Evolutionary conservation across 2,888 invertebrate genomes (phyloP).

Genomic region (Heliconius ismenius): DNA sequence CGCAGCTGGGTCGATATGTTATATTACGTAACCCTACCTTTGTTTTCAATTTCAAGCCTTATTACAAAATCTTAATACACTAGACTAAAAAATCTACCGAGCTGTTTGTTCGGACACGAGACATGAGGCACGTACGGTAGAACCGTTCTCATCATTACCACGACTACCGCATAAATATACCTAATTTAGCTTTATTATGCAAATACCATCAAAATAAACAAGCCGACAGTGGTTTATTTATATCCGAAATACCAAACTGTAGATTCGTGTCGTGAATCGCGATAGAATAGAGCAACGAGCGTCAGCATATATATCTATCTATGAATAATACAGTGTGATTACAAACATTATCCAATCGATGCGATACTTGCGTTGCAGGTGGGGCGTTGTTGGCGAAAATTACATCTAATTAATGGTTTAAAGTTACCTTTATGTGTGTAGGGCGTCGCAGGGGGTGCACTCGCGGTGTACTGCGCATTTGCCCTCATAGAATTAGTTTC

Average conservation of each 20-base stretch:
- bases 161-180: conserved; percentile 43
- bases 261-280: conserved; percentile 7
- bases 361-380: conserved; percentile 9
- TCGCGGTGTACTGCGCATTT: conserved; percentile 60
- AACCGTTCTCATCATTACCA: conserved; percentile 64
- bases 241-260: conserved; percentile 26
- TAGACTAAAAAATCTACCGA: conserved; percentile 47
- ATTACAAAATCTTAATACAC: conserved; percentile 28
- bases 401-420: conserved; percentile 35
- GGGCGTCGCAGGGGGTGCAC: conserved; percentile 36
- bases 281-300: conserved; percentile 33
- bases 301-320: conserved; percentile 37
- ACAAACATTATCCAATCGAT: conserved; percentile 41
- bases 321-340: conserved; percentile 41
- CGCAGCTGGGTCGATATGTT: conserved; percentile 45
- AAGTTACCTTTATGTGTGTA: conserved; percentile 56
- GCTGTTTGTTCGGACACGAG: conserved; percentile 62
- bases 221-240: conserved; percentile 22
- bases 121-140: conserved; percentile 59
- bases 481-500: conserved; percentile 61
- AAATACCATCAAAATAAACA: conserved; percentile 24
- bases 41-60: conserved; percentile 36
- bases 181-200: conserved; percentile 23
- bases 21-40: conserved; percentile 43
- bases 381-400: not conserved